These are phyloP conservation scores for Acanthisitta chloris DNA, from an alignment of 2,113 vertebrate species.

Conservation along the genomic window DNA sequence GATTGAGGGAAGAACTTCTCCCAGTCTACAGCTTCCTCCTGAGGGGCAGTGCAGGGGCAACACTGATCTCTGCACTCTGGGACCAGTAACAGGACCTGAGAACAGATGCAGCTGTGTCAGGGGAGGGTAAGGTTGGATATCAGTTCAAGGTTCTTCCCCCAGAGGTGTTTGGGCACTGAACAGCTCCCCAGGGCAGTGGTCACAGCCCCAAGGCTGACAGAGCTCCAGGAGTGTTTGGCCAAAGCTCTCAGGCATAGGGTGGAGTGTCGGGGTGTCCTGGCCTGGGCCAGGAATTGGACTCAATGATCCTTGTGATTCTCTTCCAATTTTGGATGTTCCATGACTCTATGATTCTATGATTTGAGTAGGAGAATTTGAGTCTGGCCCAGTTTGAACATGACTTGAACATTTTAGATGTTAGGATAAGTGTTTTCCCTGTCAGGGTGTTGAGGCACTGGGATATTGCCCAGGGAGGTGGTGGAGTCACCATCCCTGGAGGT, in stretches of 20 bases:
- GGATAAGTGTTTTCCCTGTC: too few species aligned
- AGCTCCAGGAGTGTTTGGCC: neutral
- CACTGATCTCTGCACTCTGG: neutral
- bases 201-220: neutral
- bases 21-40: neutral
- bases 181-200: neutral
- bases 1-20: neutral
- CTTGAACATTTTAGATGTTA: too few species aligned
- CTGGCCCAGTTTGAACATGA: fast-evolving
- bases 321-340: neutral
- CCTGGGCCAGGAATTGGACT: fast-evolving
- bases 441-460: too few species aligned
- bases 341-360: neutral
- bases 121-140: fast-evolving
- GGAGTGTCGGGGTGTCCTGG: neutral
- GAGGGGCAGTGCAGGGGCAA: neutral
- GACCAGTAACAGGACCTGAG: neutral
- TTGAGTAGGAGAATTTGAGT: neutral
- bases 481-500: too few species aligned
- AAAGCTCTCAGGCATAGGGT: fast-evolving
- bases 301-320: fast-evolving
- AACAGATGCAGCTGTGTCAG: neutral
- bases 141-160: neutral
- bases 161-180: neutral
- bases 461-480: too few species aligned